Conservation (phyloP, 2,888 invertebrate species). For the Calliphora vomitoria region DNA sequence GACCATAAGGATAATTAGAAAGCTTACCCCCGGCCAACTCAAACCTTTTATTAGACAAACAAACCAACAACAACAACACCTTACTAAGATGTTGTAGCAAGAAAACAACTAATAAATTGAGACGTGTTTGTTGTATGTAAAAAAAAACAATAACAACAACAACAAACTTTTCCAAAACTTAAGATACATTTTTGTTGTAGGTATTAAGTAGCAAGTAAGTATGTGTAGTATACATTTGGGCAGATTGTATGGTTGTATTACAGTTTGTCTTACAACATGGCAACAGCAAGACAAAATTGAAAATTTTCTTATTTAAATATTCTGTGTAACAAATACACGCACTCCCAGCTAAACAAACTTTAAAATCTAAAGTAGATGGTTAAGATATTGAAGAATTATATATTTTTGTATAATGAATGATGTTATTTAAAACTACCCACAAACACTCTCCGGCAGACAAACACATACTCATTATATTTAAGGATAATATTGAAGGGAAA, state of each 20-base stretch:
- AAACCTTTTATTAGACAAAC: conserved; percentile 64
- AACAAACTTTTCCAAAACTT: conserved; percentile 27
- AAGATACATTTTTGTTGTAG: conserved; percentile 9
- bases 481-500: background rate
- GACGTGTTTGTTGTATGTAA: conserved; percentile 41
- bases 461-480: conserved; percentile 23
- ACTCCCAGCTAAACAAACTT: conserved; percentile 27
- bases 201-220: background rate
- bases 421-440: conserved; percentile 55
- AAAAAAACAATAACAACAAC: conserved; percentile 1
- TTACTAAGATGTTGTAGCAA: conserved; percentile 1
- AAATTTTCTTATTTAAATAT: conserved; percentile 64
- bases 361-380: conserved; percentile 17
- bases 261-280: conserved; percentile 30
- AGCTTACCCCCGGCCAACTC: conserved; percentile 54
- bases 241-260: background rate
- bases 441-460: background rate
- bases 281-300: conserved; percentile 70
- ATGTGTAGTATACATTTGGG: background rate
- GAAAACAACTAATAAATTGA: conserved; percentile 69
- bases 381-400: conserved; percentile 51
- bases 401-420: background rate
- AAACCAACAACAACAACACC: conserved; percentile 54
- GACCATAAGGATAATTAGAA: conserved; percentile 77
- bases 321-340: conserved; percentile 8